Evolutionary conservation across 2,113 vertebrate species (phyloP), one percentile per base, ranked within the genome.

Genomic region (Agelaius phoeniceus): DNA sequence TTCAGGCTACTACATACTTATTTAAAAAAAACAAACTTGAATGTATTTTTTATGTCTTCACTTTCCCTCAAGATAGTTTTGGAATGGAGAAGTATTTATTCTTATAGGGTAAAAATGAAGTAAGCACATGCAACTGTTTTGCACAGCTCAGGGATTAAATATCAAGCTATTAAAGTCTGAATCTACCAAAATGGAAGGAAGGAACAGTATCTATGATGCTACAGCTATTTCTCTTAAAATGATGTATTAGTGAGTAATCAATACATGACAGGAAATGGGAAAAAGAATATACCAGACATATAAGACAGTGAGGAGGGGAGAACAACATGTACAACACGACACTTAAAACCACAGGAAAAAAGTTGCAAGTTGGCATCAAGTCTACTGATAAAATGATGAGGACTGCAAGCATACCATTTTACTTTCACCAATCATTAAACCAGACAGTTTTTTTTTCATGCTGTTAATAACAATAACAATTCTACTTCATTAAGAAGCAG

Each of bases 401-500:
- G 54, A 68, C 66, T 87, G 39, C 59, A 91, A 61, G 67, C 82
- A 76, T 44, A 89, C 21, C 20, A 90, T 93, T 96, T 94, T 96
- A 97, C 92, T 97, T 96, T 96, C 93, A 97, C 93, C 94, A 96
- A 68, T 91, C 88, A 92, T 93, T 67, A 86, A 75, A 76, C 68
- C 13, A 69, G 20, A 49, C 4, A 46, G 28, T n/a, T 43, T 88
- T 72, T 72, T 65, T 81, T 68, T 87, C 84, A 90, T 67, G 77
- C 58, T 72, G 21, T 85, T 84, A 77, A 63, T n/a, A n/a, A n/a
- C n/a, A n/a, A n/a, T n/a, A n/a, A n/a, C n/a, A n/a, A n/a, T n/a
- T n/a, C 83, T 23, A 66, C 90, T 88, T 90, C 82, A 4, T 5
- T 39, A 20, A 84, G 86, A 80, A 95, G 80, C 49, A 94, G 90